Evolutionary conservation across 2,113 vertebrate genomes (phyloP).

Genomic region (Egretta garzetta): DNA sequence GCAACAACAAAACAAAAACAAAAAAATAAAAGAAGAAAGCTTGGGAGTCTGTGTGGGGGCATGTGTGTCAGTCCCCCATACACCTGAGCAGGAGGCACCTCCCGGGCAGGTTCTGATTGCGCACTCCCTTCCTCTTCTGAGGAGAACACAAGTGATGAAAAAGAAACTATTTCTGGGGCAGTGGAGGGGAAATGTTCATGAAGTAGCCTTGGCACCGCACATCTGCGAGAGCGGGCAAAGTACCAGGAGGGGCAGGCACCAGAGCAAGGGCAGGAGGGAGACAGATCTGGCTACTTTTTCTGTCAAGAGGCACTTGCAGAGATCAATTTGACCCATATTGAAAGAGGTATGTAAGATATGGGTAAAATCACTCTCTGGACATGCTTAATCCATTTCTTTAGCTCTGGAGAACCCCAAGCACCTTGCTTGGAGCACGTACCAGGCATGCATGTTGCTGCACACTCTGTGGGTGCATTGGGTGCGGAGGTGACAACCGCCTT

Average conservation of each 20-base stretch:
- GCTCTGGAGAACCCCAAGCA: neutral
- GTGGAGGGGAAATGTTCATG: neutral
- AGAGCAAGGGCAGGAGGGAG: neutral
- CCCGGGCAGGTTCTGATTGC: neutral
- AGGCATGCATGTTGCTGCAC: accelerated
- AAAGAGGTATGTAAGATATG: neutral
- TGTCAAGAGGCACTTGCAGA: neutral
- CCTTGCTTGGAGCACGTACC: neutral
- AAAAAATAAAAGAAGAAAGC: neutral
- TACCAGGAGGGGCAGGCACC: neutral
- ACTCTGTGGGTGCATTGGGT: neutral
- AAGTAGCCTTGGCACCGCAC: neutral
- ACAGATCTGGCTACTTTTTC: neutral
- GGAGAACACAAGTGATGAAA: neutral
- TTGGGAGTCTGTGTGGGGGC: neutral
- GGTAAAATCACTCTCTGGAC: neutral
- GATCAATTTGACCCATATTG: neutral
- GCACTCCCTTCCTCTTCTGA: neutral
- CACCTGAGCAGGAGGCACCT: neutral
- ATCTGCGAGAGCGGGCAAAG: neutral
- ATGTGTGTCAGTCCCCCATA: accelerated
- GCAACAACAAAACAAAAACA: neutral
- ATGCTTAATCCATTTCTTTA: neutral
- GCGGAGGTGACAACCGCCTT: accelerated
- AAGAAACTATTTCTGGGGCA: neutral